Evolutionary conservation across 2,888 invertebrate species (phyloP).

Genomic region (Pachycephus smyrnensis): DNA sequence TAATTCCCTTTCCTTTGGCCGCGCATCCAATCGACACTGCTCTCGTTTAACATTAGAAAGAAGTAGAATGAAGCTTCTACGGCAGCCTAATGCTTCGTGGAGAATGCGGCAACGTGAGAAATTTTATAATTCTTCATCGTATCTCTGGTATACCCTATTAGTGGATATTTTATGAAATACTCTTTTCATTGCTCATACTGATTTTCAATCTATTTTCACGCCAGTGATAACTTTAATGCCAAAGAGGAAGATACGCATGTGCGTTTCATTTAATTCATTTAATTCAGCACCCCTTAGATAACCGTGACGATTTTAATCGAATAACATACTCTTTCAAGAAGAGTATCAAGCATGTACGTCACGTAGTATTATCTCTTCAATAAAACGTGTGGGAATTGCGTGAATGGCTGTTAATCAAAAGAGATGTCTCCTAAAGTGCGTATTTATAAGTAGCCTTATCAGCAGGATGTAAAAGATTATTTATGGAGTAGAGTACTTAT

Average conservation of each 20-base stretch:
- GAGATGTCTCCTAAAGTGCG: background rate
- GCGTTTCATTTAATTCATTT: no score
- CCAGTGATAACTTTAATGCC: no score
- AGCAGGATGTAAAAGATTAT: background rate
- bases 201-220: background rate
- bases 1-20: conserved; percentile 59
- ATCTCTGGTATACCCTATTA: background rate
- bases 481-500: background rate
- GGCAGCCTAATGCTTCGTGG: background rate
- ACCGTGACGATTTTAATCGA: background rate
- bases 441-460: background rate
- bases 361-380: background rate
- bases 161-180: background rate
- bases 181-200: background rate
- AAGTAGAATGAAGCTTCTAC: conserved; percentile 6
- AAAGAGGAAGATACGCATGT: no score
- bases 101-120: background rate
- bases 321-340: background rate
- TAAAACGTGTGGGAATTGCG: background rate
- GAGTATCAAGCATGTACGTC: background rate
- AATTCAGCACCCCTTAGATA: no score
- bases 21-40: conserved; percentile 61
- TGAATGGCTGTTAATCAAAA: background rate
- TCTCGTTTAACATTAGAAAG: conserved; percentile 59
- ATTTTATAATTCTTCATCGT: background rate